Base-by-base conservation (phyloP, 2,888 invertebrate genomes). In the Cheiracanthium punctorium region DNA sequence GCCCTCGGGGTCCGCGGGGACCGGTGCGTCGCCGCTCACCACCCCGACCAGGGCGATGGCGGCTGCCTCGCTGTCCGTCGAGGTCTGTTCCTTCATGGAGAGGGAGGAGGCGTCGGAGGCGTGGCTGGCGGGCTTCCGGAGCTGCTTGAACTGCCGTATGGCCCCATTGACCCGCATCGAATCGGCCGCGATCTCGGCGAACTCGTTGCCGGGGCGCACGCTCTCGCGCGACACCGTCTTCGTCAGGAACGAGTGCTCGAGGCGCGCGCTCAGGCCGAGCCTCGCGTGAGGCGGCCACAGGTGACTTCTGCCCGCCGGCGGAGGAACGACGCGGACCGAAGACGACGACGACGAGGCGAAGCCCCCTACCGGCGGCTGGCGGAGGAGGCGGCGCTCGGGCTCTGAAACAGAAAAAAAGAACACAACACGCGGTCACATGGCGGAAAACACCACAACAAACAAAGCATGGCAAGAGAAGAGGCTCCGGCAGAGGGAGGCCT, bases 81-180 rank as follows among this genome's bases (percentile, higher is more conserved):
- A 86, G 72, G 79, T 88, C 75, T 85, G 88, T 29, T 74, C 81
- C 43, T 96, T 90, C 87, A 90, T 88, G 70, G 91, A 96, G 93
- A 98, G 96, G 93, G 98, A 98, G 93, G 97, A 95, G 93, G 97
- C 97, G 93, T 98, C 98, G 48, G 90, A 96, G 67, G 90, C 96
- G 93, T 97, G 98, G 94, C 98, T 98, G 94, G 73, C 41, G 93
- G 98, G 98, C 94, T 98, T 98, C 94, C 97, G 96, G 93, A 98
- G 95, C 96, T 97, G 95, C 93, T 96, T 97, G 93, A 98, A 98
- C 91, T 97, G 97, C 90, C 97, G 94, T 94, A 98, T 96, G 91
- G 97, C 98, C 89, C 98, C 98, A 93, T 98, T 98, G 93, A 98
- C 97, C 91, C 98, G 94, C 90, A 98, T 94, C 84, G 97, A 97